Evolutionary conservation across 2,797 vertebrate species (phyloP).

Genomic region (Rhynchotus rufescens): DNA sequence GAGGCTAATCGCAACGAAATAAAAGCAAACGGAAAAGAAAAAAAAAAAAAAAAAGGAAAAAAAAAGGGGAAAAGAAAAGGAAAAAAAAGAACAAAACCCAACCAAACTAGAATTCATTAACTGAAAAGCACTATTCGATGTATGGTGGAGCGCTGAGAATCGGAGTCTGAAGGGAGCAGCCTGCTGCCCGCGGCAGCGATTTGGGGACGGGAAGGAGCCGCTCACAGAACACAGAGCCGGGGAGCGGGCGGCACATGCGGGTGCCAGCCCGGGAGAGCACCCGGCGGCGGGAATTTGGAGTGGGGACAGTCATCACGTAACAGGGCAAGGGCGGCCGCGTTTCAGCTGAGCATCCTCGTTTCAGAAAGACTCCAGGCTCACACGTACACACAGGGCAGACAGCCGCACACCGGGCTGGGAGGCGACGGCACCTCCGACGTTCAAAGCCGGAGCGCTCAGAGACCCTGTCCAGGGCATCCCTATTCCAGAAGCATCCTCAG

Average conservation of each 20-base stretch:
- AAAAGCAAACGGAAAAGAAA: constrained; percentile 47
- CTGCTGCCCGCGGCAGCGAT: neutral
- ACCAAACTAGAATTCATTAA: constrained; percentile 45
- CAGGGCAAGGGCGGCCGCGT: neutral
- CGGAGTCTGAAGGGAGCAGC: constrained; percentile 80
- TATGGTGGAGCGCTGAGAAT: constrained; percentile 77
- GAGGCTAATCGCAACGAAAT: constrained; percentile 76
- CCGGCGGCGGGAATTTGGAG: neutral
- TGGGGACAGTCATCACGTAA: rapidly evolving
- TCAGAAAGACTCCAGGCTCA: neutral
- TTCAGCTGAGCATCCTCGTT: constrained; percentile 1
- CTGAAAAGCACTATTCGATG: constrained; percentile 68
- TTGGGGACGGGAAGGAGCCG: constrained; percentile 17
- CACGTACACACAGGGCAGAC: neutral
- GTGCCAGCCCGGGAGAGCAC: neutral
- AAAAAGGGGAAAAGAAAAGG: neutral
- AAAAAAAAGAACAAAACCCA: neutral
- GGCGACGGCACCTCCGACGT: neutral
- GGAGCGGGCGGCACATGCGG: neutral
- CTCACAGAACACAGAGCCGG: constrained; percentile 75
- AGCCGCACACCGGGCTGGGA: neutral
- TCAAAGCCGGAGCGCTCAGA: neutral
- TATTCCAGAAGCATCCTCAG: no score
- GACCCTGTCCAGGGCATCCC: neutral
- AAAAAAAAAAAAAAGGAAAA: constrained; percentile 47